These are phyloP conservation scores for Lochmaea crataegi DNA, from an alignment of 2,888 invertebrate genomes.

Conservation along the genomic window DNA sequence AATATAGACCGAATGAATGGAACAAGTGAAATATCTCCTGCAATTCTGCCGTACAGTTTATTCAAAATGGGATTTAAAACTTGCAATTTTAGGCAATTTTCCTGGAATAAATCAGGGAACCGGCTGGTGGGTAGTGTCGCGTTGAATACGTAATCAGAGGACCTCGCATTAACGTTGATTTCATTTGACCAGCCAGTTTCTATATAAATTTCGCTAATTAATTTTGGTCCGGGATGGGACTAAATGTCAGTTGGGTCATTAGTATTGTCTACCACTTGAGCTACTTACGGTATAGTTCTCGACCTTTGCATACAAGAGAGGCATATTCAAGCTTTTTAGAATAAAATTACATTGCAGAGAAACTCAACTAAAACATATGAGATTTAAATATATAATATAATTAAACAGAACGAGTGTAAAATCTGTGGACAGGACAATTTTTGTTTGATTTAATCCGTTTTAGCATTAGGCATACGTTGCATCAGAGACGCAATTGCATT, in stretches of 20 bases:
- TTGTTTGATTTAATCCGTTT: too few species aligned
- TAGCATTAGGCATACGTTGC: too few species aligned
- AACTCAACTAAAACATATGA: background rate
- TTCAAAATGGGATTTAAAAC: constrained; percentile 30
- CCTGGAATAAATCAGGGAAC: constrained; percentile 55
- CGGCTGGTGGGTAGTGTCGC: constrained; percentile 51
- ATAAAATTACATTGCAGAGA: background rate
- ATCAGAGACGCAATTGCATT: too few species aligned
- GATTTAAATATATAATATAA: too few species aligned
- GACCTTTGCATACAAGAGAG: background rate
- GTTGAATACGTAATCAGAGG: constrained; percentile 59
- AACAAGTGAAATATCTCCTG: constrained; percentile 30
- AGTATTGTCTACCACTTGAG: constrained; percentile 12
- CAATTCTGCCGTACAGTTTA: constrained; percentile 20
- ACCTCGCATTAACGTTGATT: constrained; percentile 56
- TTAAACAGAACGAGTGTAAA: too few species aligned
- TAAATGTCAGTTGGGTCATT: constrained; percentile 21
- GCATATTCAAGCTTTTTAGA: background rate
- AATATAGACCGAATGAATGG: constrained; percentile 16
- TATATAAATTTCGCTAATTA: constrained; percentile 62
- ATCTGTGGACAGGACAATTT: too few species aligned
- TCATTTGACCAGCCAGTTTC: constrained; percentile 55
- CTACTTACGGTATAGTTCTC: constrained; percentile 9
- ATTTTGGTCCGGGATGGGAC: constrained; percentile 50
- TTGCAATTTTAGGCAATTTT: constrained; percentile 34